Percentiles rank a stretch among this genome's conserved stretches.
phyloP scores from a whole-genome alignment of 2,113 vertebrate species.

The Austrofundulus limnaeus region DNA sequence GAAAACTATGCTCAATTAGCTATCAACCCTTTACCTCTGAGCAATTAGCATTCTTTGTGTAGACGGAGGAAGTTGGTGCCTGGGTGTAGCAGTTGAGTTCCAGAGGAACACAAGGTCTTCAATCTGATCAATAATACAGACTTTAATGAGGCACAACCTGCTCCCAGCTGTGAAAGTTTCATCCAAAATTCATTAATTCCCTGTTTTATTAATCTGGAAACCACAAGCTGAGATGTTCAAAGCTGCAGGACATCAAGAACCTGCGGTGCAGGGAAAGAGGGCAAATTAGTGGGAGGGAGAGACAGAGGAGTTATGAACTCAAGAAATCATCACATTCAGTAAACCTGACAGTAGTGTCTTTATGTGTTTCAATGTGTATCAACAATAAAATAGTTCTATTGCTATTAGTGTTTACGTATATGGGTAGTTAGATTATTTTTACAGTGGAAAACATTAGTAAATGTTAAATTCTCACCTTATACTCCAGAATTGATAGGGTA shows the following conservation, averaged over 20 bases:
- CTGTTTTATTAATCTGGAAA: constrained; percentile 81
- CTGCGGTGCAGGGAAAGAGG: constrained; percentile 61
- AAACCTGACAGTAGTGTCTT: neutral
- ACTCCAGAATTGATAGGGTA: too few species aligned
- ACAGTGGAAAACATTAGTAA: too few species aligned
- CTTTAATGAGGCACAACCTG: constrained; percentile 74
- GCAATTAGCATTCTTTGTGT: constrained; percentile 69
- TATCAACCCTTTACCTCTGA: constrained; percentile 67
- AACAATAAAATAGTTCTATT: too few species aligned
- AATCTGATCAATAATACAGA: constrained; percentile 82
- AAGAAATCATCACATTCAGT: neutral
- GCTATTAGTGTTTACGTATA: too few species aligned
- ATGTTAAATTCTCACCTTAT: too few species aligned
- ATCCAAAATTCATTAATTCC: constrained; percentile 83
- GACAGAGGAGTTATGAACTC: constrained; percentile 40
- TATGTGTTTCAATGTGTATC: too few species aligned
- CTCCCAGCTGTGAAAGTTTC: constrained; percentile 76
- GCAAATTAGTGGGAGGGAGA: constrained; percentile 33
- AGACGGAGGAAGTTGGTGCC: constrained; percentile 17
- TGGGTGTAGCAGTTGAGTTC: constrained; percentile 65
- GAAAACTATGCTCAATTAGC: constrained; percentile 76
- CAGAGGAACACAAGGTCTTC: constrained; percentile 70
- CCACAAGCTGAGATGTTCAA: constrained; percentile 74
- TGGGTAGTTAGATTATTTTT: too few species aligned
- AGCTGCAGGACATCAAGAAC: constrained; percentile 66